Conservation (phyloP, 92 coral and sea anemone species). For the Meandrina meandrites region DNA sequence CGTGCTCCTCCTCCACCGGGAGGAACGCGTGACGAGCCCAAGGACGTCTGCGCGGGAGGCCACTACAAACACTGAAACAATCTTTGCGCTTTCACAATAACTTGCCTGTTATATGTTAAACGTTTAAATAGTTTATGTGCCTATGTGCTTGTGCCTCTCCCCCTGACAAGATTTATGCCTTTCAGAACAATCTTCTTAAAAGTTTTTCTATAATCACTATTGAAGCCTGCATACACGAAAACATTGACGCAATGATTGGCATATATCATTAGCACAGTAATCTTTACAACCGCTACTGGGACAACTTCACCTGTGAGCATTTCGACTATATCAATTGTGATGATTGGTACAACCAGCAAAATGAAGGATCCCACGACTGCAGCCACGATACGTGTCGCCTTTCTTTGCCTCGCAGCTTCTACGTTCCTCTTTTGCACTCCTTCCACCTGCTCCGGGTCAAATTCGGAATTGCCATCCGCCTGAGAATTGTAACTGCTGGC, state of each 20-base stretch:
- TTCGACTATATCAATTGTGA: constrained; percentile 53
- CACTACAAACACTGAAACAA: too few species aligned
- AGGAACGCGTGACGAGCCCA: too few species aligned
- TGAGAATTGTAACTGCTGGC: constrained; percentile 6
- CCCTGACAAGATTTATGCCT: constrained; percentile 3
- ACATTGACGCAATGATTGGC: constrained; percentile 63
- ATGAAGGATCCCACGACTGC: constrained; percentile 51
- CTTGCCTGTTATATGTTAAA: too few species aligned
- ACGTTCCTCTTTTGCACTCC: neutral
- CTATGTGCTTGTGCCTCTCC: neutral
- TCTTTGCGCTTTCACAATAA: too few species aligned
- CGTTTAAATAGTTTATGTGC: neutral
- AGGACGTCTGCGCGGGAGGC: too few species aligned
- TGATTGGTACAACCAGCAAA: constrained; percentile 60
- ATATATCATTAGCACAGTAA: constrained; percentile 63
- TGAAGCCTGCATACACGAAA: constrained; percentile 68
- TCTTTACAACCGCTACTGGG: constrained; percentile 36
- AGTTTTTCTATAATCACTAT: constrained; percentile 62
- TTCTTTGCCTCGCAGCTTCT: constrained; percentile 41
- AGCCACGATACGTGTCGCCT: constrained; percentile 52
- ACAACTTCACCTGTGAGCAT: constrained; percentile 27
- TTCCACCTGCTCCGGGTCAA: neutral
- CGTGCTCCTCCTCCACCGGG: too few species aligned
- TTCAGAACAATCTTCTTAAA: constrained; percentile 26
- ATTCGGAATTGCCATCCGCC: neutral